Evolutionary conservation across 2,888 invertebrate species (phyloP).

Genomic region (Cephalotes varians): DNA sequence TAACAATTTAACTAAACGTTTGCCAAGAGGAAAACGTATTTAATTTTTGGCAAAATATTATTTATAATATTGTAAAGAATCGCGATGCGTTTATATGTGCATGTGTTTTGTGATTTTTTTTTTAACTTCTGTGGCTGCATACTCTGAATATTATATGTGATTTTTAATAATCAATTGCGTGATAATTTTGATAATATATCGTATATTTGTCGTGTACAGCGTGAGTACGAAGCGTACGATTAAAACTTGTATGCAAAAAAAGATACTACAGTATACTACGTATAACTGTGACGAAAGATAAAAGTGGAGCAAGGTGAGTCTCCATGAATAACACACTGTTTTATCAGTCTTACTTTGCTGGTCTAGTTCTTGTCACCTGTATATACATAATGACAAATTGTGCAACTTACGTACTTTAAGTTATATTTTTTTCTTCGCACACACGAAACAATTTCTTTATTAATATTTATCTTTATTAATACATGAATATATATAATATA

Average conservation of each 20-base stretch:
- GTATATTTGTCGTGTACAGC: constrained; percentile 4
- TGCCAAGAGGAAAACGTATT: not conserved
- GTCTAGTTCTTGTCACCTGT: not conserved
- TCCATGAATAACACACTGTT: constrained; percentile 72
- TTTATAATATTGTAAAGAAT: constrained; percentile 9
- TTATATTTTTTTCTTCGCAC: not conserved
- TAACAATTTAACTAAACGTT: constrained; percentile 16
- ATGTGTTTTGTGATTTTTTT: constrained; percentile 47
- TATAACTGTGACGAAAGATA: constrained; percentile 2
- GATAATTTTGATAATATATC: not conserved
- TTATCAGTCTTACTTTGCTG: constrained; percentile 55
- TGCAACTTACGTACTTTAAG: not conserved
- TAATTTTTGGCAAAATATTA: not conserved
- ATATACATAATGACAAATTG: constrained; percentile 10
- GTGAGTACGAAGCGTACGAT: not conserved
- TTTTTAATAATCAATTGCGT: constrained; percentile 24
- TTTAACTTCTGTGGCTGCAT: constrained; percentile 39
- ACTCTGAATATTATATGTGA: constrained; percentile 38
- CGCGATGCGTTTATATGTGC: constrained; percentile 28
- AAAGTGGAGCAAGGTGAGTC: constrained; percentile 79
- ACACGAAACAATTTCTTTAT: not conserved
- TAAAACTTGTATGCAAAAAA: constrained; percentile 1
- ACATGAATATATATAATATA: not conserved
- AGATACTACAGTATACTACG: not conserved
- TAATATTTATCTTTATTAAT: no score